phyloP scores from a whole-genome alignment of 2,113 vertebrate species.

The Podarcis raffonei region DNA sequence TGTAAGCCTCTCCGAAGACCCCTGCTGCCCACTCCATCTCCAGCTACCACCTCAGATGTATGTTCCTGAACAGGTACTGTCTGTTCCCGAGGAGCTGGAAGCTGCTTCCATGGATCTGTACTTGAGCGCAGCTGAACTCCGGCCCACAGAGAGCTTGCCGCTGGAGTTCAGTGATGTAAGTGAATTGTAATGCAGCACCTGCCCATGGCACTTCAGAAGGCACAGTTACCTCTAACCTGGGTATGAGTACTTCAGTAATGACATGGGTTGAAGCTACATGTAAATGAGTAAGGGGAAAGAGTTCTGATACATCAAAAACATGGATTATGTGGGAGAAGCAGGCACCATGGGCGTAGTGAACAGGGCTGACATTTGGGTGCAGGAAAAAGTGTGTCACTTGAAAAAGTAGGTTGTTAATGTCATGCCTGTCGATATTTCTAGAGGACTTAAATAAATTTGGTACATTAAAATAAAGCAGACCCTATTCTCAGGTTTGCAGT shows the following conservation, averaged over 20 bases:
- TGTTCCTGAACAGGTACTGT: conserved; percentile 86
- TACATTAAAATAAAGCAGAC: background rate
- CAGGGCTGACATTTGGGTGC: background rate
- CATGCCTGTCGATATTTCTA: background rate
- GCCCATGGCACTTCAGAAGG: background rate
- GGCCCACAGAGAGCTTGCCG: conserved; percentile 93
- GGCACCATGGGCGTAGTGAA: background rate
- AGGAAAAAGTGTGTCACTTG: background rate
- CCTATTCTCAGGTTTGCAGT: background rate
- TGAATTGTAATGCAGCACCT: conserved; percentile 39
- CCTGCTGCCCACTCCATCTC: conserved; percentile 91
- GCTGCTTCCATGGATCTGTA: conserved; percentile 87
- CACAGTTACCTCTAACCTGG: background rate
- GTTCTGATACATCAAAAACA: rapidly evolving
- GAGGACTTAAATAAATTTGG: background rate
- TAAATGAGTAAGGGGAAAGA: rapidly evolving
- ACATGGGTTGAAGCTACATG: rapidly evolving
- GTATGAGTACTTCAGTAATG: background rate
- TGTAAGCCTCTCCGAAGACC: conserved; percentile 90
- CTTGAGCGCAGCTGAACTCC: conserved; percentile 94
- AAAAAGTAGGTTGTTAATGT: background rate
- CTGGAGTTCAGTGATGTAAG: conserved; percentile 97
- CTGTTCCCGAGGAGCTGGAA: conserved; percentile 82
- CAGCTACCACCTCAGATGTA: conserved; percentile 90
- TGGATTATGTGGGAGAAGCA: background rate